A percentile compares a stretch with the other conserved stretches of the same genome.
phyloP scores from a whole-genome alignment of 2,113 vertebrate species.

The Embiotoca jacksoni region DNA sequence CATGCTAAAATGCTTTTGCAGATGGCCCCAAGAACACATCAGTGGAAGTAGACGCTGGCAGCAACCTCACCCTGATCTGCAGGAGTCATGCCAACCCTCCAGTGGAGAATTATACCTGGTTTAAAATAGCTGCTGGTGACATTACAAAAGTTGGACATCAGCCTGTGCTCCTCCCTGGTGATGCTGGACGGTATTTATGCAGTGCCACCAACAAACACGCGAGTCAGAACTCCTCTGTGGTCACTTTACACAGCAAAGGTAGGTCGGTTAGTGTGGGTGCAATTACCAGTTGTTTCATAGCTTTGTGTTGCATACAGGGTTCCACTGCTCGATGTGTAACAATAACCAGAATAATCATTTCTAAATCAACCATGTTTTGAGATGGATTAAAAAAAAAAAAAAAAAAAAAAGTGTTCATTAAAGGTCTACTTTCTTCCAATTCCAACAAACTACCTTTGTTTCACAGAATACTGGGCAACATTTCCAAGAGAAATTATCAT shows the following conservation, averaged over 20 bases:
- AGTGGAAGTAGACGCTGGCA: neutral
- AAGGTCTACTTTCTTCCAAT: neutral
- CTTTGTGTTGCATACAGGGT: too few species aligned
- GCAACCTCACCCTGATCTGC: constrained; percentile 51
- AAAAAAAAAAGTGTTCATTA: neutral
- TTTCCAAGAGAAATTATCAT: neutral
- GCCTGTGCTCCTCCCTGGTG: neutral
- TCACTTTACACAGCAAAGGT: constrained; percentile 26
- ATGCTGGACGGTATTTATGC: constrained; percentile 44
- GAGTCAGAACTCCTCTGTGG: constrained; percentile 49
- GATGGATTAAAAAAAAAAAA: too few species aligned
- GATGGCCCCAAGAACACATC: constrained; percentile 60
- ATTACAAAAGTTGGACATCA: neutral
- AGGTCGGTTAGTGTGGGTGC: neutral
- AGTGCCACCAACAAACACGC: constrained; percentile 45
- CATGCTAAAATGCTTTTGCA: constrained; percentile 25
- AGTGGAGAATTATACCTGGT: constrained; percentile 56
- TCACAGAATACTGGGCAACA: constrained; percentile 19
- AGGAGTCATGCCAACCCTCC: constrained; percentile 61
- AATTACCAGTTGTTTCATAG: too few species aligned
- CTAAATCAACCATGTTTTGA: too few species aligned
- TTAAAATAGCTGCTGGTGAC: neutral
- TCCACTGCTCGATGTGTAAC: too few species aligned
- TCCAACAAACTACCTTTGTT: constrained; percentile 1
- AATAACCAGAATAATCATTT: too few species aligned